Conservation (phyloP, 2,888 invertebrate genomes). For the Dicyrtomina minuta region DNA sequence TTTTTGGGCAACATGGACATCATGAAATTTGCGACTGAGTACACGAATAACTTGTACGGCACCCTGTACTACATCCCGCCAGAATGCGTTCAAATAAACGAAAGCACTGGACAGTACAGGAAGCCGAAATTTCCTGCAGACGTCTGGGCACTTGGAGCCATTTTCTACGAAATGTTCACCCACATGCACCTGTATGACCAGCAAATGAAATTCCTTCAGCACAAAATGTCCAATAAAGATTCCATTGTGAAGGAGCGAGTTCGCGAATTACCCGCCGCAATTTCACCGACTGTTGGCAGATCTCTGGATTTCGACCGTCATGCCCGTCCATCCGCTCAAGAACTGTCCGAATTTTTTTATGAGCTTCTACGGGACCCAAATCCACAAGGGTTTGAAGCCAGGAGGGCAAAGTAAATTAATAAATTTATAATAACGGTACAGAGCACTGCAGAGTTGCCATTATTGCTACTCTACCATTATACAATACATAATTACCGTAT, state of each 20-base stretch:
- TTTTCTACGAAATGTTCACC: conserved; percentile 20
- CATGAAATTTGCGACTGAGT: background rate
- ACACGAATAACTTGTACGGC: conserved; percentile 19
- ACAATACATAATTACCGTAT: no score
- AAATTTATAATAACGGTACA: no score
- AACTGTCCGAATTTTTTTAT: conserved; percentile 13
- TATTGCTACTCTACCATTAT: no score
- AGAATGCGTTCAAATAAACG: conserved; percentile 14
- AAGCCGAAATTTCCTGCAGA: conserved; percentile 2
- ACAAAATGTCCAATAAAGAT: conserved; percentile 16
- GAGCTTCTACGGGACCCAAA: no score
- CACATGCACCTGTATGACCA: background rate
- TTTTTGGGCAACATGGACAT: conserved; percentile 21
- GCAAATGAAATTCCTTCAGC: background rate
- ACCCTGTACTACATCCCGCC: conserved; percentile 26
- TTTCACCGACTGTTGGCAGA: background rate
- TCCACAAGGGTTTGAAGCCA: no score
- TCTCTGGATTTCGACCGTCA: background rate
- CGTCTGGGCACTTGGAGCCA: conserved; percentile 25
- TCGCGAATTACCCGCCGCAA: background rate
- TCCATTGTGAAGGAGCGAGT: background rate
- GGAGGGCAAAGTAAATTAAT: no score
- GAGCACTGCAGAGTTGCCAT: no score
- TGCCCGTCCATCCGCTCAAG: conserved; percentile 1
- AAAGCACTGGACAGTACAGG: background rate